Evolutionary conservation across 2,888 invertebrate species (phyloP).

Genomic region (Hipparchia sbordonii): DNA sequence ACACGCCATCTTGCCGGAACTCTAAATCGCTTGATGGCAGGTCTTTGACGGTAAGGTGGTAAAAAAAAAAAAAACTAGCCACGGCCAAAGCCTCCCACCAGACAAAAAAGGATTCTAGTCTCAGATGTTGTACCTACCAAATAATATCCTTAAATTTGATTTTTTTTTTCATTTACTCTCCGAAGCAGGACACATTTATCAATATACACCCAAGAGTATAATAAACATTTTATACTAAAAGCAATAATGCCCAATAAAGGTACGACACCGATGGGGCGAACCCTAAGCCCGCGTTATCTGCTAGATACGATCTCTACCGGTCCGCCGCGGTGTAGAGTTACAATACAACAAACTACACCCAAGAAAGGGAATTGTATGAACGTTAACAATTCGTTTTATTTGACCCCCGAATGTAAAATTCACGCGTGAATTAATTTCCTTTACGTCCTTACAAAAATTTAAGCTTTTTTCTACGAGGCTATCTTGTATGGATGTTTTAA

Average conservation of each 20-base stretch:
- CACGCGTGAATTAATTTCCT: conserved; percentile 69
- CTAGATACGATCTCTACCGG: conserved; percentile 61
- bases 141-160: background rate
- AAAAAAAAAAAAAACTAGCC: too few relatives aligned
- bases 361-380: conserved; percentile 57
- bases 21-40: too few relatives aligned
- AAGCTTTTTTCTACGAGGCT: conserved; percentile 17
- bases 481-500: conserved; percentile 29
- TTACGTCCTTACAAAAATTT: conserved; percentile 37
- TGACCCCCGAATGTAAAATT: conserved; percentile 60
- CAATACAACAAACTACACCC: conserved; percentile 55
- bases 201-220: conserved; percentile 24
- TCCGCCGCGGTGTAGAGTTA: conserved; percentile 62
- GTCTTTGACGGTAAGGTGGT: too few relatives aligned
- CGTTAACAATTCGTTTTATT: conserved; percentile 55
- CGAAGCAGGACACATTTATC: conserved; percentile 16
- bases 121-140: too few relatives aligned
- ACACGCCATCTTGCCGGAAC: too few relatives aligned
- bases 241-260: conserved; percentile 54
- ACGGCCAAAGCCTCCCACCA: too few relatives aligned
- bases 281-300: conserved; percentile 69
- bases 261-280: conserved; percentile 44
- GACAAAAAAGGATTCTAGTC: too few relatives aligned
- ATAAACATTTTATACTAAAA: conserved; percentile 45
- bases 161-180: conserved; percentile 3